Conservation (phyloP, 2,888 invertebrate species). For the Macaria liturata region DNA sequence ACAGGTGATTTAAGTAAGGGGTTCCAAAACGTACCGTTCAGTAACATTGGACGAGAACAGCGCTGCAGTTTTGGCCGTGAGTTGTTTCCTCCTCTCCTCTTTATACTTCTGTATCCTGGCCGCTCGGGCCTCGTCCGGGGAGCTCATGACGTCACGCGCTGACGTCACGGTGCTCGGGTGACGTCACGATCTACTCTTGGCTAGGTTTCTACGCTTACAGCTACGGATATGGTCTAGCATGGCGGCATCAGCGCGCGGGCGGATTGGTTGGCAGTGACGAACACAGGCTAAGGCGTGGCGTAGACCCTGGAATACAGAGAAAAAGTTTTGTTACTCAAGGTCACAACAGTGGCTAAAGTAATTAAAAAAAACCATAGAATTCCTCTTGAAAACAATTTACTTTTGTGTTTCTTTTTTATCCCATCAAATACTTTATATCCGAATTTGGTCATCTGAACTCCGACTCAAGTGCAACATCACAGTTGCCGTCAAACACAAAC, state of each 20-base stretch:
- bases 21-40: slow-evolving; percentile 57
- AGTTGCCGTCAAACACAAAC: too few relatives aligned
- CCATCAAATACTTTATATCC: too few relatives aligned
- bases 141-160: slow-evolving; percentile 74
- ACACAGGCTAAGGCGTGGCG: slow-evolving; percentile 59
- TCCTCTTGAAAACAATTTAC: too few relatives aligned
- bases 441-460: too few relatives aligned
- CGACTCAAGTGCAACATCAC: too few relatives aligned
- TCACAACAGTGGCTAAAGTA: too few relatives aligned
- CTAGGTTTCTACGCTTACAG: slow-evolving; percentile 53
- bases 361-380: too few relatives aligned
- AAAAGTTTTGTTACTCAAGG: too few relatives aligned
- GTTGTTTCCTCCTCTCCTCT: slow-evolving; percentile 87
- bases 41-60: slow-evolving; percentile 87
- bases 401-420: too few relatives aligned
- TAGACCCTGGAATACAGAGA: slow-evolving; percentile 63
- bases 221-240: slow-evolving; percentile 70
- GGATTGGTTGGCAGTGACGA: slow-evolving; percentile 78
- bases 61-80: slow-evolving; percentile 83
- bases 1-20: too few relatives aligned
- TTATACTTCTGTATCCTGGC: slow-evolving; percentile 88
- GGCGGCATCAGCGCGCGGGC: slow-evolving; percentile 73
- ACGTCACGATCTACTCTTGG: slow-evolving; percentile 65
- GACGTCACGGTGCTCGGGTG: slow-evolving; percentile 77
- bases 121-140: slow-evolving; percentile 79